Percentiles rank a stretch among this genome's conserved stretches.
Evolutionary conservation across 2,888 invertebrate species (phyloP).

Genomic region (Isoperla grammatica): DNA sequence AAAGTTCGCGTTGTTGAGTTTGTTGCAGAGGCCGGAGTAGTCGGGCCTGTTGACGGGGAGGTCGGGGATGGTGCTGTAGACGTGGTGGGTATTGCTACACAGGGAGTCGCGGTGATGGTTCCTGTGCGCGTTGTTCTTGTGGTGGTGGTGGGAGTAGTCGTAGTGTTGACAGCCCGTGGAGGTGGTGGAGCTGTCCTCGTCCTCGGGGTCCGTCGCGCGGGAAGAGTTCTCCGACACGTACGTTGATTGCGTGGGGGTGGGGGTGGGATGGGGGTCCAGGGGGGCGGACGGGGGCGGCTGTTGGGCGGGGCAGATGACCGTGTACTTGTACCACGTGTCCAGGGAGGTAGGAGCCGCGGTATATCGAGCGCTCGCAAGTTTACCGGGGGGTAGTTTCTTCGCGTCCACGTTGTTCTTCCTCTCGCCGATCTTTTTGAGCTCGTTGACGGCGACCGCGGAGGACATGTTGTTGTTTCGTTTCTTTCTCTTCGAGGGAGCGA

Average conservation of each 20-base stretch:
- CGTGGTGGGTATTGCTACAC: slow-evolving; percentile 18
- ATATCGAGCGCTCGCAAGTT: slow-evolving; percentile 55
- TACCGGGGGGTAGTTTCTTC: slow-evolving; percentile 31
- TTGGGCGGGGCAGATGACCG: slow-evolving; percentile 20
- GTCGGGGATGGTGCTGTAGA: slow-evolving; percentile 31
- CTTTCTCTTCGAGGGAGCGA: slow-evolving; percentile 43
- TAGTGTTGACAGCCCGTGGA: slow-evolving; percentile 56
- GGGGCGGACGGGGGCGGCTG: slow-evolving; percentile 32
- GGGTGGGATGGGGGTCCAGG: slow-evolving; percentile 60
- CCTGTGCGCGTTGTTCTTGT: neutral
- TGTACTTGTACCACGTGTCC: slow-evolving; percentile 55
- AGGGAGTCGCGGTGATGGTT: slow-evolving; percentile 25
- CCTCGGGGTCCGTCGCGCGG: slow-evolving; percentile 50
- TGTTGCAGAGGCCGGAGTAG: slow-evolving; percentile 34
- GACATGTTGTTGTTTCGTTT: slow-evolving; percentile 23
- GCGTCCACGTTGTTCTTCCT: slow-evolving; percentile 2
- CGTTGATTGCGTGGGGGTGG: slow-evolving; percentile 59
- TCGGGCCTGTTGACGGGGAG: slow-evolving; percentile 31
- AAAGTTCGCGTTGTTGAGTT: slow-evolving; percentile 10
- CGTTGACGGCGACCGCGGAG: slow-evolving; percentile 19
- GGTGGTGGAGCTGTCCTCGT: slow-evolving; percentile 37
- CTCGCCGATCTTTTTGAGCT: slow-evolving; percentile 23
- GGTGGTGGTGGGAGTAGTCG: slow-evolving; percentile 47
- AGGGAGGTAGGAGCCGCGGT: slow-evolving; percentile 68
- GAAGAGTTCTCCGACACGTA: slow-evolving; percentile 43